Percentiles rank a stretch among this genome's conserved stretches.
Evolutionary conservation across 1,140 invertebrate species (phyloP).

Genomic region (Sycophaga agraensis): DNA sequence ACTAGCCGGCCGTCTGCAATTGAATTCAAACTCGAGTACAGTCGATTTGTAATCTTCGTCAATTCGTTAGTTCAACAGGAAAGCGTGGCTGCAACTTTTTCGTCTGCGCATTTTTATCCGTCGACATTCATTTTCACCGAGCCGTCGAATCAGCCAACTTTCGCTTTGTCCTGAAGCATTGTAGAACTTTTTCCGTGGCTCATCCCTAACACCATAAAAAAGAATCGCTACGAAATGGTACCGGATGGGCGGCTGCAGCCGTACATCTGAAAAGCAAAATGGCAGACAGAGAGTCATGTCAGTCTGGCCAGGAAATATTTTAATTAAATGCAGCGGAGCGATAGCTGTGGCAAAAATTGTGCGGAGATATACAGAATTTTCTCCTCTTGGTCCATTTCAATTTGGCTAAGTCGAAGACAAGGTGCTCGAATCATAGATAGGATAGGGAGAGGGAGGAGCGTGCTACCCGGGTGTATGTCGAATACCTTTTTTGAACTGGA

Average conservation of each 20-base stretch:
- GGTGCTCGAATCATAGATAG: background rate
- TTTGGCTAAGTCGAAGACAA: too few species aligned
- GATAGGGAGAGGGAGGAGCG: background rate
- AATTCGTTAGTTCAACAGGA: background rate
- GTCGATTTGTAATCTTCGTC: slow-evolving; percentile 6
- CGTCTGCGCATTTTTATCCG: background rate
- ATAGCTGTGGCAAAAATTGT: background rate
- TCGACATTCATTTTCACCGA: slow-evolving; percentile 2
- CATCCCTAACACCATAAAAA: background rate
- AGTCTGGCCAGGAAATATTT: slow-evolving; percentile 5
- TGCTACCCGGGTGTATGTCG: background rate
- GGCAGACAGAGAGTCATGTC: background rate
- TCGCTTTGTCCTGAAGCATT: slow-evolving; percentile 13
- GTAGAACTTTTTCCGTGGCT: background rate
- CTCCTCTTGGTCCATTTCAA: too few species aligned
- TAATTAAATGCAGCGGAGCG: slow-evolving; percentile 18
- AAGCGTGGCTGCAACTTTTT: background rate
- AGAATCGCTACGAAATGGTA: background rate
- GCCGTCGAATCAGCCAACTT: slow-evolving; percentile 12
- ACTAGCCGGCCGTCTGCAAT: too few species aligned
- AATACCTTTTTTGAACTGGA: background rate
- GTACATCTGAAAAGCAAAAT: background rate
- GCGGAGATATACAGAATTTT: too few species aligned
- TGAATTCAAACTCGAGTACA: too few species aligned
- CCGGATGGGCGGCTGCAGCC: background rate